Percentiles rank a stretch among this genome's conserved stretches.
Conservation (phyloP, 2,113 vertebrate genomes). For the Dicaeum eximium region DNA sequence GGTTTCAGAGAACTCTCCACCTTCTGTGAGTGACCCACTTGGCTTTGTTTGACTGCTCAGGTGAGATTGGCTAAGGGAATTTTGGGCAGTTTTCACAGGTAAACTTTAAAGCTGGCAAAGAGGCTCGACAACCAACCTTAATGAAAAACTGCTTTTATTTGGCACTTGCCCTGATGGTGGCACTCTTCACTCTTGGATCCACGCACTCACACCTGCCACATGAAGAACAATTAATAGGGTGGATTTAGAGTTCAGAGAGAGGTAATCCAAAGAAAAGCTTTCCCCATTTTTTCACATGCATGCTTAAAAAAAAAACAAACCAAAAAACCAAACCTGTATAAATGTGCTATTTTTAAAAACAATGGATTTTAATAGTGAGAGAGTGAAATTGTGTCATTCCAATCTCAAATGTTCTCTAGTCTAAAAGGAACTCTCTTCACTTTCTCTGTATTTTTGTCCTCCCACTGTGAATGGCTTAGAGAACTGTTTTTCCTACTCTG, state of each 20-base stretch:
- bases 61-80: neutral
- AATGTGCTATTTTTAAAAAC: neutral
- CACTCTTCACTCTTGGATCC: conserved; percentile 37
- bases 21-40: neutral
- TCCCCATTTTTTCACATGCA: neutral
- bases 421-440: neutral
- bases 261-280: neutral
- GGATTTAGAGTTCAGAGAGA: neutral
- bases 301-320: neutral
- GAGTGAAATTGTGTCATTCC: neutral
- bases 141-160: neutral
- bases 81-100: neutral
- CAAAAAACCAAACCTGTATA: too few species aligned
- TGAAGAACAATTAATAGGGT: neutral
- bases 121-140: neutral
- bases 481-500: conserved; percentile 7
- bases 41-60: neutral
- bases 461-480: neutral
- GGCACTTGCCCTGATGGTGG: neutral
- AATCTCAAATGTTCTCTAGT: neutral
- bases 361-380: neutral
- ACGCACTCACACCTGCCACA: neutral
- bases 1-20: neutral
- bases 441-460: neutral
- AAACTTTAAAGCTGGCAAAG: neutral